A percentile compares a stretch with the other conserved stretches of the same genome.
Evolutionary conservation across 2,888 invertebrate species (phyloP).

Genomic region (Metacarcinus magister): DNA sequence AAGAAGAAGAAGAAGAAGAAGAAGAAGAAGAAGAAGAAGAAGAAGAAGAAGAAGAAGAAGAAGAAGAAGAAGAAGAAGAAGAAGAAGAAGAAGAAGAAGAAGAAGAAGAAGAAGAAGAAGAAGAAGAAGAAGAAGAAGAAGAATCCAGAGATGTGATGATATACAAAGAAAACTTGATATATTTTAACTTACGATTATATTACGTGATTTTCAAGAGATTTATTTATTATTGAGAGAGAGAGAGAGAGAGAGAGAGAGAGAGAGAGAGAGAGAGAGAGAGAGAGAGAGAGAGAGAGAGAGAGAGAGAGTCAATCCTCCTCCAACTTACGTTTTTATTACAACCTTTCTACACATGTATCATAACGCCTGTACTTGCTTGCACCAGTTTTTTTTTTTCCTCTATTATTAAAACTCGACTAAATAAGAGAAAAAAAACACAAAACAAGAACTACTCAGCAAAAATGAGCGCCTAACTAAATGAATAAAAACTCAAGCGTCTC

Average conservation of each 20-base stretch:
- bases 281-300: background rate
- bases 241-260: constrained; percentile 43
- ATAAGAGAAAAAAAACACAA: too few species aligned
- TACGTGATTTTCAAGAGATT: background rate
- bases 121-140: background rate
- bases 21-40: background rate
- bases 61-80: background rate
- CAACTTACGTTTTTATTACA: too few species aligned
- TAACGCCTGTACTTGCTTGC: too few species aligned
- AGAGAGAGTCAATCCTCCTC: background rate
- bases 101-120: background rate
- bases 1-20: background rate
- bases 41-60: background rate
- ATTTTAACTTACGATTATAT: too few species aligned
- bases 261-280: background rate
- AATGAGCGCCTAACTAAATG: too few species aligned
- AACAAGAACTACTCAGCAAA: too few species aligned
- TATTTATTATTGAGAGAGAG: background rate
- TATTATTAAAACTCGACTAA: too few species aligned
- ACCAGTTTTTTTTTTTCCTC: too few species aligned
- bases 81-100: background rate
- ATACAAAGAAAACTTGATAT: background rate
- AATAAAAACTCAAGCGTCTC: too few species aligned
- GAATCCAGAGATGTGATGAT: background rate
- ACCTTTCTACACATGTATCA: too few species aligned